Evolutionary conservation across 1,140 invertebrate species (phyloP).

Genomic region (Paraescarpia echinospica): DNA sequence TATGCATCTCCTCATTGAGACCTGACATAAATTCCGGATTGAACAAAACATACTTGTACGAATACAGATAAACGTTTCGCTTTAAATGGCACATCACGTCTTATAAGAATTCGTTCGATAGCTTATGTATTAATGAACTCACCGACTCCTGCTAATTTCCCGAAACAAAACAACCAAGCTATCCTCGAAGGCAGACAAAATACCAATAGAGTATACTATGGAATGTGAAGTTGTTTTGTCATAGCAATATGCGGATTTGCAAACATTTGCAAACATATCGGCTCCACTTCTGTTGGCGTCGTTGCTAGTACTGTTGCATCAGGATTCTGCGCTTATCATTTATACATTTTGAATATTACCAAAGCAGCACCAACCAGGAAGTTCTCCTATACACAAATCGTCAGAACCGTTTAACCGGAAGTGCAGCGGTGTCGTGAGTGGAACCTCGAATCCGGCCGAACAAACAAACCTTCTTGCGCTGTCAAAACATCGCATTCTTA

Average conservation of each 20-base stretch:
- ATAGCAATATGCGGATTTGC: neutral
- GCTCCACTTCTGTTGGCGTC: neutral
- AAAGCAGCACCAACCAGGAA: neutral
- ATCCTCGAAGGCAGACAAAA: too few species aligned
- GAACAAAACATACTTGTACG: neutral
- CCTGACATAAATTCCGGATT: neutral
- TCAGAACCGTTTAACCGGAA: neutral
- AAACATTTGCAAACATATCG: neutral
- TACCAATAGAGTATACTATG: too few species aligned
- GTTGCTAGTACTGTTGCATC: neutral
- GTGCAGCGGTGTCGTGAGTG: neutral
- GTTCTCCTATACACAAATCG: neutral
- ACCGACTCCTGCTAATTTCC: too few species aligned
- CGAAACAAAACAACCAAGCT: too few species aligned
- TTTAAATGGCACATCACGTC: neutral
- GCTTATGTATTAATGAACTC: too few species aligned
- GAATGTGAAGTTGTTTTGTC: neutral
- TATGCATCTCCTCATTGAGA: neutral
- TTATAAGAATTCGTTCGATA: neutral
- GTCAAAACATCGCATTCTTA: neutral
- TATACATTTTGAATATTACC: neutral
- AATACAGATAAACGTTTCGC: neutral
- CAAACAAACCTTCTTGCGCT: neutral
- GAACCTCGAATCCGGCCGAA: neutral
- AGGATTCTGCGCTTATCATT: neutral